phyloP scores from a whole-genome alignment of 2,888 invertebrate species.

The Physocephala rufipes region DNA sequence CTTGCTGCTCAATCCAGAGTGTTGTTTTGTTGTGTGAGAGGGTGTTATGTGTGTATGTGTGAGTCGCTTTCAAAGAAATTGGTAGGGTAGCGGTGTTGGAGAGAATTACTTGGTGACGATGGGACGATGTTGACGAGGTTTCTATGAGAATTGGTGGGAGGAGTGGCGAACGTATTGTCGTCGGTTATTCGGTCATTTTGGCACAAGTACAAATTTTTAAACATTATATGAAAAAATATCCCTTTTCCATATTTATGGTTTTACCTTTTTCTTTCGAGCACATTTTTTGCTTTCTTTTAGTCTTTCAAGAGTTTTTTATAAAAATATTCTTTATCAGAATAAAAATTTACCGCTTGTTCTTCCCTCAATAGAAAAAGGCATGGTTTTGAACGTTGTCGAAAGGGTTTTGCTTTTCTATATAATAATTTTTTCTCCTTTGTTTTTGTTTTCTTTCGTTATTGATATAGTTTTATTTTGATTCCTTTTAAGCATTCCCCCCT shows the following conservation, averaged over 20 bases:
- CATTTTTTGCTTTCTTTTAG: slow-evolving; percentile 25
- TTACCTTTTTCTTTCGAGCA: slow-evolving; percentile 17
- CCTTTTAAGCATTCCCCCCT: too few species aligned
- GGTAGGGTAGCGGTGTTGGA: slow-evolving; percentile 21
- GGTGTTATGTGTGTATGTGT: slow-evolving; percentile 4
- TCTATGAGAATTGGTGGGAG: neutral
- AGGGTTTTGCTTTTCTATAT: too few species aligned
- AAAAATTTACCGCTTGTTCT: too few species aligned
- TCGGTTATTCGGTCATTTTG: slow-evolving; percentile 19
- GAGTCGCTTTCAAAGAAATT: neutral
- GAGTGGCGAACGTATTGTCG: neutral
- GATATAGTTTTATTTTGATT: too few species aligned
- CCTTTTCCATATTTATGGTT: slow-evolving; percentile 7
- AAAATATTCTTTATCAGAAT: too few species aligned
- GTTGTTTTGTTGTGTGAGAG: slow-evolving; percentile 3
- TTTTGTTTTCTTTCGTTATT: too few species aligned
- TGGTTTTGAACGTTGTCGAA: too few species aligned
- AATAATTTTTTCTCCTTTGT: too few species aligned
- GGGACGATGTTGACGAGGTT: neutral
- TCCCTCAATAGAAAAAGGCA: too few species aligned
- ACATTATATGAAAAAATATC: slow-evolving; percentile 25
- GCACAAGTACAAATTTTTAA: slow-evolving; percentile 28
- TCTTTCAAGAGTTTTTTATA: slow-evolving; percentile 7
- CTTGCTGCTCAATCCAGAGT: neutral
- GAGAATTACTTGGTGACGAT: slow-evolving; percentile 20